A percentile compares a stretch with the other conserved stretches of the same genome.
Conservation (phyloP, 2,113 vertebrate genomes). For the Lampris incognitus region DNA sequence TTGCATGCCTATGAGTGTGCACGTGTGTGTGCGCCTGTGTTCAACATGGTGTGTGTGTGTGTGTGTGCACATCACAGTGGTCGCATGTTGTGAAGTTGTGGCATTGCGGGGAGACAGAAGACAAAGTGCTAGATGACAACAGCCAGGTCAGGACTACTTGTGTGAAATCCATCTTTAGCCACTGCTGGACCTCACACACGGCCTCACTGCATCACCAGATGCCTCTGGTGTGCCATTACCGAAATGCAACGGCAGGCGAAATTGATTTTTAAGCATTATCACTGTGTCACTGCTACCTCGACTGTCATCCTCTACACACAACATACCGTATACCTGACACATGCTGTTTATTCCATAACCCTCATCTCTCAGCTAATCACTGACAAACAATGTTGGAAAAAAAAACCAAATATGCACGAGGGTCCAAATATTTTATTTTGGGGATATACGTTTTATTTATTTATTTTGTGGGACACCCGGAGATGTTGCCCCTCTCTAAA, state of each 20-base stretch:
- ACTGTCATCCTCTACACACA: too few relatives aligned
- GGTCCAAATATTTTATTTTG: neutral
- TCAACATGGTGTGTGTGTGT: neutral
- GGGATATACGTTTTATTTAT: neutral
- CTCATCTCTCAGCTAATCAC: too few relatives aligned
- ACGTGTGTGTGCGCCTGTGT: too few relatives aligned
- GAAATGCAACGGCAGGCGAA: too few relatives aligned
- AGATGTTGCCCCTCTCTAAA: neutral
- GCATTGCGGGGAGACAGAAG: constrained; percentile 1
- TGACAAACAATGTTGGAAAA: too few relatives aligned
- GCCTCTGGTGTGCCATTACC: constrained; percentile 2
- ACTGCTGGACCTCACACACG: constrained; percentile 17
- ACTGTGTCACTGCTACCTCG: too few relatives aligned
- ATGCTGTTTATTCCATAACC: too few relatives aligned
- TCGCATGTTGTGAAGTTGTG: neutral
- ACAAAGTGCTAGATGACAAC: constrained; percentile 28
- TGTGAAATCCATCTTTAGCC: constrained; percentile 30
- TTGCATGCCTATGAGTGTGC: too few relatives aligned
- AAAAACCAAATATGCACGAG: too few relatives aligned
- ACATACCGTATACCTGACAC: too few relatives aligned
- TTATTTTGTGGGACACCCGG: neutral
- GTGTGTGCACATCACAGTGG: neutral
- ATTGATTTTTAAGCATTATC: too few relatives aligned
- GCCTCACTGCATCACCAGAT: neutral
- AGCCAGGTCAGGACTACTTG: constrained; percentile 20